Base-by-base conservation (phyloP, 2,888 invertebrate species). In the Drosophila trichaetosa region DNA sequence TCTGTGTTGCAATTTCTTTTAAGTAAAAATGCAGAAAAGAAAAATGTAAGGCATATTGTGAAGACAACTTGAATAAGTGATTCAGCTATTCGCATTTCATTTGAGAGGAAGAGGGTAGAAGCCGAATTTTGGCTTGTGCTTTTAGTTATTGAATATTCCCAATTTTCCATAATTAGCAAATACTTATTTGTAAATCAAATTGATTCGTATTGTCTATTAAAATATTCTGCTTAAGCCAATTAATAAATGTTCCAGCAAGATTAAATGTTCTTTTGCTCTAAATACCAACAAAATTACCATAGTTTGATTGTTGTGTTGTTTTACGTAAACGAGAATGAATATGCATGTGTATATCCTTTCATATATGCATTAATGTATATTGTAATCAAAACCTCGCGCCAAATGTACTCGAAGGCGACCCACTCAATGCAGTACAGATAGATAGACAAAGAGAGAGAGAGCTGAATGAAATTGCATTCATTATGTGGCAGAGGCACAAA, bases 401-500 rank as follows among this genome's bases (percentile, higher is more conserved):
- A 27, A 70, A 56, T 27, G 18, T 16, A 51, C 60, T 57, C 24
- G 33, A 34, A 24, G 51, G 57, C 80, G 57, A 67, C 68, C 83
- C 72, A 81, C 73, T 83, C 86, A 80, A 80, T 70, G 64, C 24
- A 48, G 34, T 21, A 10, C 49, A 57, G n/a, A 59, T 38, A 42
- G 40, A 46, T 53, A 2, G 29, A 61, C 21, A 57, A 57, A 57
- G 57, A 21, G 48, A 49, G 53, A 36, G 53, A 38, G 46, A 83
- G 83, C 24, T 27, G 13, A 27, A 56, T 38, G 83, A 91, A 91
- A 91, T 91, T 90, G 91, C 91, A 91, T 91, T 92, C 91, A 92
- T 92, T 92, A 92, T 87, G 72, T 83, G 80, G 79, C 77, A 83
- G 84, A 82, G 69, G 74, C 69, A 83, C 80, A 82, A 79, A 61